A percentile compares a stretch with the other conserved stretches of the same genome.
phyloP scores from a whole-genome alignment of 2,888 invertebrate species.

The Drosophila dives region DNA sequence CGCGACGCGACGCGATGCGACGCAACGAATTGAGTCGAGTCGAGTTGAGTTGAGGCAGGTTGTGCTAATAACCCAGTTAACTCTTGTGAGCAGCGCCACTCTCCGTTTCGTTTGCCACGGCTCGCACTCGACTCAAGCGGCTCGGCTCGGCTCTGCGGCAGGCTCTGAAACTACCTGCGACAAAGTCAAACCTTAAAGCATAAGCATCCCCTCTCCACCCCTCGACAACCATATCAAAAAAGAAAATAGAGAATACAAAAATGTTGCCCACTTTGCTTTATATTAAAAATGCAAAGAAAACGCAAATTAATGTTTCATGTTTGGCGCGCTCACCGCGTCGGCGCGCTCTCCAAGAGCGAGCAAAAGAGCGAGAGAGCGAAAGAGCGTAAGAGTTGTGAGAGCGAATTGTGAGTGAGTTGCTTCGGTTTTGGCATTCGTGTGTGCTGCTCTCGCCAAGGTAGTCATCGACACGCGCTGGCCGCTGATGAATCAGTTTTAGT shows the following conservation, averaged over 20 bases:
- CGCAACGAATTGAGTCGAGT: constrained; percentile 22
- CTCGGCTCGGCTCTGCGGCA: constrained; percentile 19
- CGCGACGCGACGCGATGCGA: constrained; percentile 16
- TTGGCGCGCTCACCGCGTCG: constrained; percentile 19
- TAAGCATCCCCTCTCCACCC: background rate
- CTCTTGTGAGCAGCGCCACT: constrained; percentile 39
- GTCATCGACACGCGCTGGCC: constrained; percentile 38
- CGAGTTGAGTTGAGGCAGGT: constrained; percentile 71
- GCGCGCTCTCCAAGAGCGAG: background rate
- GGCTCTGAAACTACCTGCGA: constrained; percentile 41
- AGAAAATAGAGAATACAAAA: constrained; percentile 9
- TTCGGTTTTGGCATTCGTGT: constrained; percentile 33
- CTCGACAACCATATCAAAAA: background rate
- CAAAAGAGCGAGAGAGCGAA: background rate
- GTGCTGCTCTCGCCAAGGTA: constrained; percentile 37
- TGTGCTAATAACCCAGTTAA: constrained; percentile 80
- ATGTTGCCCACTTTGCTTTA: constrained; percentile 46
- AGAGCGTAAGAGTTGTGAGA: constrained; percentile 3
- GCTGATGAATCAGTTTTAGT: constrained; percentile 77
- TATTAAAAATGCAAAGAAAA: constrained; percentile 69
- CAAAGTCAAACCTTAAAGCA: constrained; percentile 48
- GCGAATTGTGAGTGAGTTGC: constrained; percentile 14
- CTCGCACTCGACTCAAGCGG: constrained; percentile 25
- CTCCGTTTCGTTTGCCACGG: constrained; percentile 42
- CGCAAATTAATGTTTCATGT: constrained; percentile 73